Base-by-base conservation (phyloP, 1,140 invertebrate species). In the Telenomus remus region DNA sequence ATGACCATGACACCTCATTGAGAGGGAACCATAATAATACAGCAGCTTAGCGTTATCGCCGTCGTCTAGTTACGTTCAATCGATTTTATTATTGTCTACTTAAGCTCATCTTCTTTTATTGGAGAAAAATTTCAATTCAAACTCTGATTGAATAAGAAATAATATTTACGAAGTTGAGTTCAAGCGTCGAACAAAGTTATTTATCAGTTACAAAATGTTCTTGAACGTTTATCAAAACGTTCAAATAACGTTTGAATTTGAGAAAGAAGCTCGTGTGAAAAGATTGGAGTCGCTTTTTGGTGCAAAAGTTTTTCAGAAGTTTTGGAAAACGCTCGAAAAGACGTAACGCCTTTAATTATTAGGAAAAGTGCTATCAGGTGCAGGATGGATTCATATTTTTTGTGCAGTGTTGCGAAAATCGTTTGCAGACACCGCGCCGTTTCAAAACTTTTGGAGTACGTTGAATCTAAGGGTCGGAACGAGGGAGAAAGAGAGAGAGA, bases 31-130 rank as follows among this genome's bases (percentile, higher is more conserved):
- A 49, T 70, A 65, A 27, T 27, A 27, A 70, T 76, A 54, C 79
- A 44, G 50, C 19, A 47, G 72, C 73, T 76, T 82, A 72, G 61
- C 71, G 46, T 84, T 85, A 86, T 86, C 85, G 81, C 76, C 80
- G 56, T 66, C 66, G 48, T 51, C 79, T 79, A 79, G 79, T 61
- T 70, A 66, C 79, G 76, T 55, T 78, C 80, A 83, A 79, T 85
- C 71, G 69, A 65, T 53, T 53, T 75, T 77, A 80, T 84, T 84
- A 85, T 79, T 84, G 78, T 74, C 68, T 53, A 49, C 34, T 68
- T 50, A 39, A 11, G n/a, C 19, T 35, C 51, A 55, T 15, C 13
- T 27, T 27, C 8, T 12, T 55, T 39, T 39, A 39, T 39, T 39
- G 19, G 19, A 27, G 19, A 27, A 27, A 6, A 27, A 3, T 27